Percentiles rank a stretch among this genome's conserved stretches.
These are phyloP conservation scores for Solen grandis DNA, from an alignment of 1,140 invertebrate species.

Conservation along the genomic window DNA sequence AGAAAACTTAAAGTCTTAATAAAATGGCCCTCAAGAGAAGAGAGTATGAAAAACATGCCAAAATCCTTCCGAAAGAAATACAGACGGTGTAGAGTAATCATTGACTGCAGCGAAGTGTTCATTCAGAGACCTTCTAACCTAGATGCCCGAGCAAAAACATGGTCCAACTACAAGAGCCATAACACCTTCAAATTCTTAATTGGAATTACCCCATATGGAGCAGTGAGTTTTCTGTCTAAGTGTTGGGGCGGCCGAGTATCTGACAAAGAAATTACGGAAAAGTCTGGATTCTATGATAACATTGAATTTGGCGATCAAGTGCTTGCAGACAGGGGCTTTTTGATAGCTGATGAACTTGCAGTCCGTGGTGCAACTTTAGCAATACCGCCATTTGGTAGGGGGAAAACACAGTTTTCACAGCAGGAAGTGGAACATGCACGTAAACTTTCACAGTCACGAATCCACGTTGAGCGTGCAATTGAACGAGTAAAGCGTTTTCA, in stretches of 20 bases:
- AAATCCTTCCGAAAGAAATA: no score
- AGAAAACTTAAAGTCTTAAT: no score
- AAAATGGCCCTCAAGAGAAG: no score
- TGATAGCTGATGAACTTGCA: constrained; percentile 10
- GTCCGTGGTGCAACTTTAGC: neutral
- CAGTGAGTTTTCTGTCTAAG: constrained; percentile 53
- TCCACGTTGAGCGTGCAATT: constrained; percentile 1
- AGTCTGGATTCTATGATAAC: constrained; percentile 51
- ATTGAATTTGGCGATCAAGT: constrained; percentile 36
- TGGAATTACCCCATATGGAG: constrained; percentile 55
- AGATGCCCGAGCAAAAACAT: constrained; percentile 53
- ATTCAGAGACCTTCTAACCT: no score
- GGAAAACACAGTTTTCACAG: constrained; percentile 9
- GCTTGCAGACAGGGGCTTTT: constrained; percentile 56
- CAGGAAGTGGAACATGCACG: constrained; percentile 10
- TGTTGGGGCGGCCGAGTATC: constrained; percentile 56
- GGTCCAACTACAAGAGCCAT: constrained; percentile 53
- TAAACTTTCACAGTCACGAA: neutral
- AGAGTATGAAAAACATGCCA: no score
- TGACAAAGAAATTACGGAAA: constrained; percentile 47
- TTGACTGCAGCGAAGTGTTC: no score
- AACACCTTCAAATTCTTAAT: constrained; percentile 59
- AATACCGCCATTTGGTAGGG: constrained; percentile 15
- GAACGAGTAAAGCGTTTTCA: constrained; percentile 22
- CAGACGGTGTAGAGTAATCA: no score